Conservation (phyloP, 2,797 vertebrate species). For the Oreochromis mossambicus region DNA sequence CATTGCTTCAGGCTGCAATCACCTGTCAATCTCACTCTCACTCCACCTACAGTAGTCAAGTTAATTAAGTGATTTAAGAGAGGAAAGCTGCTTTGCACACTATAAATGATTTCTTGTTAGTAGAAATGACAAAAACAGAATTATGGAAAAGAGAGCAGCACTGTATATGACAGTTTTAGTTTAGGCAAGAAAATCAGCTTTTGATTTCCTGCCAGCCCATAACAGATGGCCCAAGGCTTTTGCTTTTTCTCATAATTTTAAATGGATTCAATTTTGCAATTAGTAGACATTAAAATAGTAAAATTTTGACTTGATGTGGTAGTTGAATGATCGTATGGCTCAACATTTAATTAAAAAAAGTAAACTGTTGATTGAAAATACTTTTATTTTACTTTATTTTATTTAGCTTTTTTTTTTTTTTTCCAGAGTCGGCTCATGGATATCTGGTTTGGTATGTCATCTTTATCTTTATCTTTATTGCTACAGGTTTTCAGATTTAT, state of each 20-base stretch:
- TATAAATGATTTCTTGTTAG: neutral
- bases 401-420: neutral
- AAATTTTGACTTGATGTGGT: neutral
- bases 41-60: neutral
- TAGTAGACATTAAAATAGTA: neutral
- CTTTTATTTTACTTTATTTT: neutral
- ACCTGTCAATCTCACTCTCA: neutral
- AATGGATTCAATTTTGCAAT: neutral
- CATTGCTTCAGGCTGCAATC: constrained; percentile 7
- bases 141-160: neutral
- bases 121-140: neutral
- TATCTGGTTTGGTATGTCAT: neutral
- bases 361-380: neutral
- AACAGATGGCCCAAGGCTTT: neutral
- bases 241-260: constrained; percentile 1
- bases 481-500: neutral
- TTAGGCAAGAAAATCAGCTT: neutral
- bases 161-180: neutral
- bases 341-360: neutral
- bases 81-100: neutral
- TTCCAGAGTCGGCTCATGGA: neutral
- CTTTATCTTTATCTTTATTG: no score
- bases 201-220: constrained; percentile 1
- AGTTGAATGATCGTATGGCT: neutral
- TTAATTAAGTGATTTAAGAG: neutral